These are phyloP conservation scores for Saxicola maurus DNA, from an alignment of 2,797 vertebrate genomes.

Conservation along the genomic window DNA sequence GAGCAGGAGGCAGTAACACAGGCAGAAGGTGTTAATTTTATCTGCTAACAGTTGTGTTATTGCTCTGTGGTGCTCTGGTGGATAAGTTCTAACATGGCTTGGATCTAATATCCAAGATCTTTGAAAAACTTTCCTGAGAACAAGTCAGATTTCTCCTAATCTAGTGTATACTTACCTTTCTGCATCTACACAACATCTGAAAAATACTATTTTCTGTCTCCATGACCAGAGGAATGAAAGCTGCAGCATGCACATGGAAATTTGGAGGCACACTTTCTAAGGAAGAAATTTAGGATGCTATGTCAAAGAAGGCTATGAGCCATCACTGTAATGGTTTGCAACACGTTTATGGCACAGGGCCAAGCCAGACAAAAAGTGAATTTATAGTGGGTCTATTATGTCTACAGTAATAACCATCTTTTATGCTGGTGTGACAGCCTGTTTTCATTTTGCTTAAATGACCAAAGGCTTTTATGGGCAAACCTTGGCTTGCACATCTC, in stretches of 20 bases:
- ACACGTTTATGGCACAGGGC: not conserved
- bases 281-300: not conserved
- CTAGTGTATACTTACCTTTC: not conserved
- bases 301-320: not conserved
- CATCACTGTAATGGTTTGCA: not conserved
- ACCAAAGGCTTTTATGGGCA: not conserved
- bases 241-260: not conserved
- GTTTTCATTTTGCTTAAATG: conserved; percentile 3
- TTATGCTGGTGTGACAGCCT: not conserved
- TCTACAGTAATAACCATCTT: not conserved
- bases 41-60: not conserved
- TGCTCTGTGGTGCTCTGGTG: not conserved
- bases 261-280: not conserved
- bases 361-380: not conserved
- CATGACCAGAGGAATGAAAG: not conserved
- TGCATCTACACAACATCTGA: not conserved
- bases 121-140: not conserved
- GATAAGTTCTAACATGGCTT: not conserved
- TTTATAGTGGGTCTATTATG: not conserved
- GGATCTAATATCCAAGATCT: not conserved
- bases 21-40: not conserved
- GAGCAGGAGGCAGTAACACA: not conserved
- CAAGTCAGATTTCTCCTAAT: not conserved
- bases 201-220: not conserved
- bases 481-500: not conserved